Evolutionary conservation across 1,140 invertebrate species (phyloP).

Genomic region (Panulirus ornatus): DNA sequence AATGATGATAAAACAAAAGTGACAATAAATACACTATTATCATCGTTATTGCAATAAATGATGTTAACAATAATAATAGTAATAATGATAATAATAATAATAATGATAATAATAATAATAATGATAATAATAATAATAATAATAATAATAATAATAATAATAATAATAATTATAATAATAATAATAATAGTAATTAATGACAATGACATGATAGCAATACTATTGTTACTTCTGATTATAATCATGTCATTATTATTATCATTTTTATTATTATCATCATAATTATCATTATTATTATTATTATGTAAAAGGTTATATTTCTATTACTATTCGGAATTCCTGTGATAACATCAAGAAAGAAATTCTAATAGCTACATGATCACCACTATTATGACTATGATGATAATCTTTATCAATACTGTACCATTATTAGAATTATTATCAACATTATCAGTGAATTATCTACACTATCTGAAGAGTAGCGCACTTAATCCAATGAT

Average conservation of each 20-base stretch:
- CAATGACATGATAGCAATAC: too few relatives aligned
- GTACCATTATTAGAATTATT: too few relatives aligned
- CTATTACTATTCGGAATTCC: too few relatives aligned
- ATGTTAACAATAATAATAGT: background rate
- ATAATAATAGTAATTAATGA: background rate
- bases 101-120: background rate
- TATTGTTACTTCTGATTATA: background rate
- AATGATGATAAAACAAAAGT: conserved; percentile 2
- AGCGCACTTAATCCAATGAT: too few relatives aligned
- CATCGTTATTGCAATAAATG: background rate
- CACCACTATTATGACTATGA: too few relatives aligned
- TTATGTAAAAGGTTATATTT: too few relatives aligned
- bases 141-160: conserved; percentile 1
- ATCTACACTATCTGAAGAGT: too few relatives aligned
- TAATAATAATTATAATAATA: background rate
- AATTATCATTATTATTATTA: background rate
- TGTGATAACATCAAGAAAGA: too few relatives aligned
- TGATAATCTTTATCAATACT: too few relatives aligned
- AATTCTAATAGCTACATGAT: too few relatives aligned
- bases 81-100: background rate
- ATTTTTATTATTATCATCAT: background rate
- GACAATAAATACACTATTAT: background rate
- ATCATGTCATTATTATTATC: background rate
- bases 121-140: background rate
- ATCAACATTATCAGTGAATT: too few relatives aligned